These are phyloP conservation scores for Parasteatoda tepidariorum DNA, from an alignment of 1,140 invertebrate species.

Conservation along the genomic window DNA sequence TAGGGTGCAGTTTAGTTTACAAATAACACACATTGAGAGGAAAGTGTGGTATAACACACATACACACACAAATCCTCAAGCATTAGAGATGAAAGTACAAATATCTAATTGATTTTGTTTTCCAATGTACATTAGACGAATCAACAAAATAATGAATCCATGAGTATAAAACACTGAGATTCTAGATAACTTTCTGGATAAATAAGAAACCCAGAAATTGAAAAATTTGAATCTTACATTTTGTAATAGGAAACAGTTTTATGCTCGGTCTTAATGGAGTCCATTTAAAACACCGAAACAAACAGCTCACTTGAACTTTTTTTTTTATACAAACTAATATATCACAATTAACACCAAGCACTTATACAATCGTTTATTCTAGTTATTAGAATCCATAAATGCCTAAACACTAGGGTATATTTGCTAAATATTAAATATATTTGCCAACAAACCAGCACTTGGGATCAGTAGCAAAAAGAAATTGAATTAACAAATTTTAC, in stretches of 20 bases:
- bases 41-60: neutral
- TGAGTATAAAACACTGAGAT: constrained; percentile 32
- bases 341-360: constrained; percentile 49
- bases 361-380: constrained; percentile 2
- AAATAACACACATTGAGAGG: constrained; percentile 30
- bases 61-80: neutral
- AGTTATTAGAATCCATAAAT: constrained; percentile 26
- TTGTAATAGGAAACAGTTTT: constrained; percentile 9
- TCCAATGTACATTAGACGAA: neutral
- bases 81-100: neutral
- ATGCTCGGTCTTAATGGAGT: neutral
- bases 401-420: constrained; percentile 39
- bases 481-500: neutral
- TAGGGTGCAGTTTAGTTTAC: constrained; percentile 45
- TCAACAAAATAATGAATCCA: neutral
- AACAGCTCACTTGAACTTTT: constrained; percentile 8
- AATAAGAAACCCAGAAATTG: constrained; percentile 2
- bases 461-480: neutral
- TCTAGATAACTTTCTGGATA: constrained; percentile 10
- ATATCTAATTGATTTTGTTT: neutral
- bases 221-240: constrained; percentile 15
- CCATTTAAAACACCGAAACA: constrained; percentile 48
- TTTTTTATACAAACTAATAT: constrained; percentile 20
- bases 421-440: neutral
- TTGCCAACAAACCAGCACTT: constrained; percentile 5